Base-by-base conservation (phyloP, 2,797 vertebrate genomes). In the Helicolenus hilgendorfi region DNA sequence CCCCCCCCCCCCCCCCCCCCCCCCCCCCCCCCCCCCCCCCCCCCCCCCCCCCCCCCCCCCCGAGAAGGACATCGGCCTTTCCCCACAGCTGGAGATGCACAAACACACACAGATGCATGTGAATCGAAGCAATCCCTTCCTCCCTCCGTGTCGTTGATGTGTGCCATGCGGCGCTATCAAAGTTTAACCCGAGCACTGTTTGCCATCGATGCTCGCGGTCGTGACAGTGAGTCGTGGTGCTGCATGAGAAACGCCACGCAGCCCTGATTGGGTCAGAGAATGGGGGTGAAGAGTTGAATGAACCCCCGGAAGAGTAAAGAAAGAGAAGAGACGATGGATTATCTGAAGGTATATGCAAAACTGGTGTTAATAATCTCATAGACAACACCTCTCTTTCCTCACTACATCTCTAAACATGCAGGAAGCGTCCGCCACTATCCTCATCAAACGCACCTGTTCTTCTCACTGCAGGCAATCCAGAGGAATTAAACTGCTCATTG, bases 81-180 rank as follows among this genome's bases (percentile, higher is more conserved):
- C 56, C 59, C 90, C 77, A 58, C 68, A 69, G 89, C 75, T 88
- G 75, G 64, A 89, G 65, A 81, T 13, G 8, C 59, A 60, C 36
- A 77, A 22, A 31, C 38, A 70, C 22, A 71, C 38, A 73, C 72
- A 69, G 24, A 38, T n/a, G 45, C 11, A 29, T 41, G 58, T 35
- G 27, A 59, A 67, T 4, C 36, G 22, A 84, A 9, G 31, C 31
- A 71, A 69, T 26, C 65, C 22, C 18, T 20, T 60, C 69, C 29
- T 6, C 29, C 11, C 20, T 33, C 11, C 4, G 26, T 41, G 6
- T 18, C 53, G 9, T 29, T 1, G 20, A 72, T 74, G 55, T 49
- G 76, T 45, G 18, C 7, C 14, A 11, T 3, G 38, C 14, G 0
- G 22, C 15, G 72, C 72, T 84, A 84, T 84, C 81, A 77, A 31